Percentiles rank a stretch among this genome's conserved stretches.
These are phyloP conservation scores for Melinaea menophilus DNA, from an alignment of 2,888 invertebrate genomes.

Conservation along the genomic window DNA sequence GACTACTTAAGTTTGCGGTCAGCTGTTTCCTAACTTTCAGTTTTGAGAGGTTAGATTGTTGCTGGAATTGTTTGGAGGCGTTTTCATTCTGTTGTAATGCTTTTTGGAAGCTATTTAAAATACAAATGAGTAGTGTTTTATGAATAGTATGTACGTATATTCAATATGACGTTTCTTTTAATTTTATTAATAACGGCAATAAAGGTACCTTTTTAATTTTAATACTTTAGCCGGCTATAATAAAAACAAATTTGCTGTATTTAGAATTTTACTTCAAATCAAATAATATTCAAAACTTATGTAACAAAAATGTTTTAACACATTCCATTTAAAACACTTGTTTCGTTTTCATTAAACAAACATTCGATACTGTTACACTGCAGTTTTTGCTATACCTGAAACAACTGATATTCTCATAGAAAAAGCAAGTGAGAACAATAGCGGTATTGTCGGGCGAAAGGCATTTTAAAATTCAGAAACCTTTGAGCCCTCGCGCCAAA, in stretches of 20 bases:
- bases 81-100: too few species aligned
- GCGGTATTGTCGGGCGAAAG: constrained; percentile 18
- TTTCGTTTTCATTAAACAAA: not conserved
- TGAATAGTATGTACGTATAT: too few species aligned
- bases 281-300: too few species aligned
- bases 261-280: too few species aligned
- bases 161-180: too few species aligned
- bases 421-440: constrained; percentile 17
- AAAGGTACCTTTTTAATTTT: too few species aligned
- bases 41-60: constrained; percentile 2
- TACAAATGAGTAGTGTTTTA: too few species aligned
- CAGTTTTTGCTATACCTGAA: constrained; percentile 13
- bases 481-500: constrained; percentile 14
- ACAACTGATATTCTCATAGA: constrained; percentile 16
- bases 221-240: too few species aligned
- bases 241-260: too few species aligned
- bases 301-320: too few species aligned
- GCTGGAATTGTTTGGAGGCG: not conserved
- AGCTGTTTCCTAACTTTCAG: constrained; percentile 21
- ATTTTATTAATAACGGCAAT: too few species aligned
- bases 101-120: too few species aligned
- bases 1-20: constrained; percentile 28
- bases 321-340: not conserved
- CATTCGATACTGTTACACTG: not conserved
- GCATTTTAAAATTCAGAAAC: constrained; percentile 19